phyloP scores from a whole-genome alignment of 23 tunicate genomes.

The Botrylloides violaceus region DNA sequence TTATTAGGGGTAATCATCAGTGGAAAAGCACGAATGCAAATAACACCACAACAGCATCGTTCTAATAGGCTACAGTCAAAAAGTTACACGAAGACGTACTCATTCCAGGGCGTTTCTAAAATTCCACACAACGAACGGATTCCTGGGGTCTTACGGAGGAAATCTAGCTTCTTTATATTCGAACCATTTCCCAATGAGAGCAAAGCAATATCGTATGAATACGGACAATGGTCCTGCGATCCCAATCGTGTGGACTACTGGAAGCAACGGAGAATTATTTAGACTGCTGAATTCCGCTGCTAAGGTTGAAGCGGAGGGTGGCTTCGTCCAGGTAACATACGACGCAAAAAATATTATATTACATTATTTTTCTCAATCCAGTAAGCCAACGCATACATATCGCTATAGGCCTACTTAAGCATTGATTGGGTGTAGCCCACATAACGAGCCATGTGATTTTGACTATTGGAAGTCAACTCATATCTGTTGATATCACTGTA shows the following conservation, averaged over 20 bases:
- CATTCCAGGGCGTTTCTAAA: conserved; percentile 27
- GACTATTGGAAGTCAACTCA: too few relatives aligned
- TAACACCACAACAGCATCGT: too few relatives aligned
- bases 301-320: neutral
- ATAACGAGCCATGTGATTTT: too few relatives aligned
- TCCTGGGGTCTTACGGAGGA: conserved; percentile 50
- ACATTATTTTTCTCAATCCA: too few relatives aligned
- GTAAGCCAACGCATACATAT: too few relatives aligned
- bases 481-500: too few relatives aligned
- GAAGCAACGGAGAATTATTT: neutral
- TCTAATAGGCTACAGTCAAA: too few relatives aligned
- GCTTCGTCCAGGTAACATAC: conserved; percentile 1
- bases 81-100: too few relatives aligned
- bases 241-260: conserved; percentile 7
- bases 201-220: conserved; percentile 13
- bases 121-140: conserved; percentile 44
- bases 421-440: too few relatives aligned
- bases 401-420: too few relatives aligned
- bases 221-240: conserved; percentile 54
- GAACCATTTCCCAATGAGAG: conserved; percentile 34
- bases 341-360: neutral
- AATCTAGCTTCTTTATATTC: conserved; percentile 35
- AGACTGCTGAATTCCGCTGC: neutral
- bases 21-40: too few relatives aligned
- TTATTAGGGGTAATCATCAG: too few relatives aligned